Evolutionary conservation across 2,797 vertebrate species (phyloP), one percentile per base, ranked within the genome.

Genomic region (Molossus molossus): DNA sequence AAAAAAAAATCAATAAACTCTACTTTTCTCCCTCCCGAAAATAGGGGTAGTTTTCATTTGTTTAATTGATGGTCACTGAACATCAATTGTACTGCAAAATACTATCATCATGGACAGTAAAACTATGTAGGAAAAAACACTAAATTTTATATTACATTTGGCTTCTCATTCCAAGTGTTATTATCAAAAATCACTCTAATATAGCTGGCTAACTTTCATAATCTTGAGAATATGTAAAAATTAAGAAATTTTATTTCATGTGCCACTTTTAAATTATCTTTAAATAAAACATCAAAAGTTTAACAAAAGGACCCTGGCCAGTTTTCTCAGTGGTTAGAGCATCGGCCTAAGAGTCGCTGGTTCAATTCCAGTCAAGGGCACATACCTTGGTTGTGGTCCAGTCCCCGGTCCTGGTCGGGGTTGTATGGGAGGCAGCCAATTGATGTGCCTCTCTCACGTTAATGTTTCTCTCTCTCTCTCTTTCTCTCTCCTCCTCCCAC

Each of bases 1-100:
- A 87, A 76, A 93, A 86, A n/a, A 17, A 85, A 85, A 21, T 87
- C 79, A 88, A 83, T 77, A 93, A 95, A 95, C 50, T 82, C n/a
- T 45, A 87, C 29, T 67, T 81, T 65, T 79, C 57, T 65, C 48
- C 11, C 57, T 80, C 20, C 27, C 33, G 20, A 55, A 97, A 94
- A 81, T 1, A 29, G 23, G 9, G 14, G 15, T 27, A 77, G n/a
- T 53, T 88, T 93, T 85, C 33, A 1, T n/a, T 64, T 48, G 15
- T 86, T 87, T 83, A 87, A 37, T 83, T 93, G 88, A 29, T 64
- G 45, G n/a, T 85, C 65, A 77, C 0, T 91, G 60, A 96, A 55
- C 20, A 94, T 55, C 40, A 90, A 81, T 73, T 11, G 25, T 80
- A 73, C 37, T 85, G 12, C 33, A 92, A 92, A 83, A 94, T 76